Evolutionary conservation across 1,140 invertebrate species (phyloP).

Genomic region (Choristoneura fumiferana): DNA sequence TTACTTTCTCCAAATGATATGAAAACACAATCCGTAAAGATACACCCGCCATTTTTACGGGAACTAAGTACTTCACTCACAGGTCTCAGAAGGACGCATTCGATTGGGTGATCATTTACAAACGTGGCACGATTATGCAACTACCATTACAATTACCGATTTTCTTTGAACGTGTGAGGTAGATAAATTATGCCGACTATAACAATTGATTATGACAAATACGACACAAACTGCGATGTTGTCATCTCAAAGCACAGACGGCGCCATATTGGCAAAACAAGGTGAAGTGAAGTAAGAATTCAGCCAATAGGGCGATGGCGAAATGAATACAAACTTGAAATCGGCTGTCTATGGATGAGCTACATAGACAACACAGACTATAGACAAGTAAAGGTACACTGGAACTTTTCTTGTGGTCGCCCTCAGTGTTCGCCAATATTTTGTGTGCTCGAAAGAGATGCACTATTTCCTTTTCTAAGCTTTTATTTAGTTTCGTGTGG

Average conservation of each 20-base stretch:
- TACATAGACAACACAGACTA: too few relatives aligned
- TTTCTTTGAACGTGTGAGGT: slow-evolving; percentile 68
- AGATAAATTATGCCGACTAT: slow-evolving; percentile 55
- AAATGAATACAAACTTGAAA: slow-evolving; percentile 11
- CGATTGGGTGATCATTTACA: slow-evolving; percentile 37
- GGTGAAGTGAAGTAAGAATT: slow-evolving; percentile 53
- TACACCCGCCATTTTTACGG: slow-evolving; percentile 78
- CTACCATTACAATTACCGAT: slow-evolving; percentile 49
- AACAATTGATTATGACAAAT: slow-evolving; percentile 68
- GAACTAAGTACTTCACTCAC: slow-evolving; percentile 70
- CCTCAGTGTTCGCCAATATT: too few relatives aligned
- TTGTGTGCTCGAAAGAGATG: too few relatives aligned
- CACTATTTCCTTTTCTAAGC: too few relatives aligned
- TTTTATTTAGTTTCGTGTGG: too few relatives aligned
- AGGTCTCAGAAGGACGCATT: slow-evolving; percentile 45
- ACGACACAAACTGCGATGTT: slow-evolving; percentile 75
- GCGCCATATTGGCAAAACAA: slow-evolving; percentile 75
- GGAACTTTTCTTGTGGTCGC: too few relatives aligned
- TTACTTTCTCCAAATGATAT: slow-evolving; percentile 60
- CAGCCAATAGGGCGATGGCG: slow-evolving; percentile 46
- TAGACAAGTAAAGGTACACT: too few relatives aligned
- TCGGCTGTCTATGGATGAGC: background rate
- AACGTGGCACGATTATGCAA: slow-evolving; percentile 44
- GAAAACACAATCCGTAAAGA: slow-evolving; percentile 77
- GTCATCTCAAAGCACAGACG: slow-evolving; percentile 76